A percentile compares a stretch with the other conserved stretches of the same genome.
Conservation (phyloP, 2,888 invertebrate species). For the Portevinia maculata region DNA sequence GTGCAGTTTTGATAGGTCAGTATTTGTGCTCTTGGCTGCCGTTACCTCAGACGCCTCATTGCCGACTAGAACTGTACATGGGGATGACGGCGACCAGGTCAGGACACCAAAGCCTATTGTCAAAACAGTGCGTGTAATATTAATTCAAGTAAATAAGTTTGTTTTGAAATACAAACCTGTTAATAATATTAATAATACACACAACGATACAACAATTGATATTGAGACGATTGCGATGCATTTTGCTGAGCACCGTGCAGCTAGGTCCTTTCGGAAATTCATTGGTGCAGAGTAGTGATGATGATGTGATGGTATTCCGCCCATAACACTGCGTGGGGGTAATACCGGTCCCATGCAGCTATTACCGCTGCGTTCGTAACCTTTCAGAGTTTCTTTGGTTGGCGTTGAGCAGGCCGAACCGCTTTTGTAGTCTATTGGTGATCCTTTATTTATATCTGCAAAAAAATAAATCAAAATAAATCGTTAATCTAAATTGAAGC, state of each 20-base stretch:
- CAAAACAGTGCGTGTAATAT: background rate
- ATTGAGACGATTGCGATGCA: conserved; percentile 95
- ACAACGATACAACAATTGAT: conserved; percentile 91
- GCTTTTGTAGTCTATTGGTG: conserved; percentile 94
- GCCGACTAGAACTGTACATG: conserved; percentile 92
- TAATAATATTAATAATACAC: conserved; percentile 93
- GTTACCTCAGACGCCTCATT: conserved; percentile 89
- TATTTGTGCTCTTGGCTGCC: conserved; percentile 88
- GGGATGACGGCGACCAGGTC: conserved; percentile 92
- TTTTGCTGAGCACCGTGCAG: conserved; percentile 95
- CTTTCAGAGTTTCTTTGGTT: conserved; percentile 87
- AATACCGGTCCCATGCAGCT: conserved; percentile 89
- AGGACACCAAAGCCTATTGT: conserved; percentile 89
- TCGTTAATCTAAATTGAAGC: background rate
- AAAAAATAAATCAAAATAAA: conserved; percentile 76
- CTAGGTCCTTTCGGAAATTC: conserved; percentile 93
- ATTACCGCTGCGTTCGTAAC: conserved; percentile 85
- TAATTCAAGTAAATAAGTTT: background rate
- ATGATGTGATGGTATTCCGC: conserved; percentile 86
- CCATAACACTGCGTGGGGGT: conserved; percentile 86
- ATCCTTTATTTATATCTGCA: conserved; percentile 94
- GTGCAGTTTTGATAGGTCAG: conserved; percentile 88
- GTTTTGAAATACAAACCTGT: conserved; percentile 86
- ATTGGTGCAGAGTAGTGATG: conserved; percentile 91
- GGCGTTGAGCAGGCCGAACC: conserved; percentile 94